A percentile compares a stretch with the other conserved stretches of the same genome.
phyloP scores from a whole-genome alignment of 2,888 invertebrate species.

The Sturmia bella region DNA sequence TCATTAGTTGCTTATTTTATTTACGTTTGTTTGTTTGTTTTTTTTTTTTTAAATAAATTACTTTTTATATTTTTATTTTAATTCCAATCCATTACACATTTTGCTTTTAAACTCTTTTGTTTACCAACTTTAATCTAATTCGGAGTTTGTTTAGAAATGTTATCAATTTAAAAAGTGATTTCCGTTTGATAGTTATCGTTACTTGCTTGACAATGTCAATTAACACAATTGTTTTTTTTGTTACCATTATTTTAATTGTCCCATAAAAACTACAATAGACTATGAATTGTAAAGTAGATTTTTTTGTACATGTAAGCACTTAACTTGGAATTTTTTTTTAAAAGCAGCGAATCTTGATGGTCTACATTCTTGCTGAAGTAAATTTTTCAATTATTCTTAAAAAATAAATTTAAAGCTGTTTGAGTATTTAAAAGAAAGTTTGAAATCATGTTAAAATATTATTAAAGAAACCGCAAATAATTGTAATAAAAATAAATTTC shows the following conservation, averaged over 20 bases:
- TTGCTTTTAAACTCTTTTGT: conserved; percentile 11
- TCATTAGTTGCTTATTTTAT: conserved; percentile 8
- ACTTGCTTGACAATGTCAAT: conserved; percentile 29
- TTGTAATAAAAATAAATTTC: too few species aligned
- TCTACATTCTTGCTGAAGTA: background rate
- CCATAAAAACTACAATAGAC: conserved; percentile 14
- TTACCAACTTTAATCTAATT: conserved; percentile 12
- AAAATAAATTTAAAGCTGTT: too few species aligned
- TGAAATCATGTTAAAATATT: too few species aligned
- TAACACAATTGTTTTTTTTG: conserved; percentile 9
- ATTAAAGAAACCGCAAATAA: too few species aligned
- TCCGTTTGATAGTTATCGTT: conserved; percentile 37
- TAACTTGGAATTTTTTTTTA: background rate
- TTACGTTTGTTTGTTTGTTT: too few species aligned
- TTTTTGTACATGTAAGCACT: background rate
- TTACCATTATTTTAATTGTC: conserved; percentile 8
- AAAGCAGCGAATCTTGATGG: background rate
- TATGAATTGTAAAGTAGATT: conserved; percentile 7
- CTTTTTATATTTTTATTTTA: conserved; percentile 6
- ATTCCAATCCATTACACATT: conserved; percentile 10
- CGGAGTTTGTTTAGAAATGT: background rate
- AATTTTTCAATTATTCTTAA: too few species aligned
- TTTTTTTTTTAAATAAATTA: background rate
- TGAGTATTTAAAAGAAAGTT: too few species aligned
- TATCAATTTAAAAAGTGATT: conserved; percentile 23